Percentiles rank a stretch among this genome's conserved stretches.
phyloP scores from a whole-genome alignment of 2,113 vertebrate species.

The Strix aluco region DNA sequence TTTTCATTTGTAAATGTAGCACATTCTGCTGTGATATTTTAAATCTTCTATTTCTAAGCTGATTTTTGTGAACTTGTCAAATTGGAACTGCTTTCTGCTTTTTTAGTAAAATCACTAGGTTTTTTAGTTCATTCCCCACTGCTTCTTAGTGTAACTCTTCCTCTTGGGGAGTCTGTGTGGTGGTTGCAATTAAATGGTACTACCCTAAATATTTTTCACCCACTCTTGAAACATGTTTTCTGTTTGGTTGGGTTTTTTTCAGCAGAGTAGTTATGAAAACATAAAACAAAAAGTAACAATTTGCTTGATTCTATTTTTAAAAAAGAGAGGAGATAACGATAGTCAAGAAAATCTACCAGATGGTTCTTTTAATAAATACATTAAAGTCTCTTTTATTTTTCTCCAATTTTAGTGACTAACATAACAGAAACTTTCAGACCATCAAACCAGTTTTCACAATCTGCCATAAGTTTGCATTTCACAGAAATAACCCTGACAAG shows the following conservation, averaged over 20 bases:
- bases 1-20: not conserved
- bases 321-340: slow-evolving; percentile 12
- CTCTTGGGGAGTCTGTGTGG: not conserved
- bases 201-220: not conserved
- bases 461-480: slow-evolving; percentile 72
- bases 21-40: not conserved
- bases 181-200: slow-evolving; percentile 3
- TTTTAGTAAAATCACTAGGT: not conserved
- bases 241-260: not conserved
- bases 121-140: not conserved
- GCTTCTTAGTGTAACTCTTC: not conserved
- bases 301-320: not conserved
- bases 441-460: slow-evolving; percentile 74
- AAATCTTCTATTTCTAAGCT: slow-evolving; percentile 33
- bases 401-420: slow-evolving; percentile 67
- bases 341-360: slow-evolving; percentile 60
- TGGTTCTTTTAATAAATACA: slow-evolving; percentile 76
- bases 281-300: not conserved
- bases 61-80: slow-evolving; percentile 30
- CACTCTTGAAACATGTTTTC: not conserved
- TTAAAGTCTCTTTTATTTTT: slow-evolving; percentile 73
- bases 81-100: not conserved
- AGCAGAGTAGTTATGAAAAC: slow-evolving; percentile 5
- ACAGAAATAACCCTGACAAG: slow-evolving; percentile 76
- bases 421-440: slow-evolving; percentile 74